These are phyloP conservation scores for Pycnonotus jocosus DNA, from an alignment of 2,113 vertebrate genomes.

Conservation along the genomic window DNA sequence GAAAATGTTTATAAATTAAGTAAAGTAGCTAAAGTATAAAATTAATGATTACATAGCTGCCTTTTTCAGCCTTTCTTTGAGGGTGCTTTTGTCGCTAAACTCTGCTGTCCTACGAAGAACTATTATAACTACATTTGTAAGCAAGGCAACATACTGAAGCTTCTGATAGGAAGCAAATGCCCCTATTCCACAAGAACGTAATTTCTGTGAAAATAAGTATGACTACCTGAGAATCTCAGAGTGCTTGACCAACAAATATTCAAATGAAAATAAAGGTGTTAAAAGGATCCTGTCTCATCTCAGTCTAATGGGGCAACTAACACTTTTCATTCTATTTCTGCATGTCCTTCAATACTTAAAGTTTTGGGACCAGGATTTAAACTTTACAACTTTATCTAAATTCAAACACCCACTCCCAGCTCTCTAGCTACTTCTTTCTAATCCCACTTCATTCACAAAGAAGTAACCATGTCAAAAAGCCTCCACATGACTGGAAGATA, in stretches of 20 bases:
- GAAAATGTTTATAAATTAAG: neutral
- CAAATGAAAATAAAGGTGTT: neutral
- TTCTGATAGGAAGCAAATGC: neutral
- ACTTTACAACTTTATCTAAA: neutral
- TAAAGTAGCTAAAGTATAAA: neutral
- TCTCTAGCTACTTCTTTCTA: neutral
- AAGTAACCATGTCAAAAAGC: neutral
- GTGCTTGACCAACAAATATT: neutral
- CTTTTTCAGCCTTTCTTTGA: neutral
- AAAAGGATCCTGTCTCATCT: neutral
- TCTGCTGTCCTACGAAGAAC: neutral
- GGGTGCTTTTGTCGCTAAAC: neutral
- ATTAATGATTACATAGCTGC: neutral
- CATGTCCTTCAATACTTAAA: neutral
- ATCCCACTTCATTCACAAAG: neutral
- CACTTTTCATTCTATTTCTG: fast-evolving
- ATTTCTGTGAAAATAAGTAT: neutral
- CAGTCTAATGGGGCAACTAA: neutral
- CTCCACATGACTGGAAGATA: neutral
- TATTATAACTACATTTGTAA: neutral
- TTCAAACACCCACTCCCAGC: neutral
- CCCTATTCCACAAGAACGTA: neutral
- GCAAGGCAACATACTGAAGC: neutral
- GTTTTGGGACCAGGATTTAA: neutral
- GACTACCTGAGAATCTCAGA: neutral